These are phyloP conservation scores for Nicator chloris DNA, from an alignment of 2,113 vertebrate genomes.

Conservation along the genomic window DNA sequence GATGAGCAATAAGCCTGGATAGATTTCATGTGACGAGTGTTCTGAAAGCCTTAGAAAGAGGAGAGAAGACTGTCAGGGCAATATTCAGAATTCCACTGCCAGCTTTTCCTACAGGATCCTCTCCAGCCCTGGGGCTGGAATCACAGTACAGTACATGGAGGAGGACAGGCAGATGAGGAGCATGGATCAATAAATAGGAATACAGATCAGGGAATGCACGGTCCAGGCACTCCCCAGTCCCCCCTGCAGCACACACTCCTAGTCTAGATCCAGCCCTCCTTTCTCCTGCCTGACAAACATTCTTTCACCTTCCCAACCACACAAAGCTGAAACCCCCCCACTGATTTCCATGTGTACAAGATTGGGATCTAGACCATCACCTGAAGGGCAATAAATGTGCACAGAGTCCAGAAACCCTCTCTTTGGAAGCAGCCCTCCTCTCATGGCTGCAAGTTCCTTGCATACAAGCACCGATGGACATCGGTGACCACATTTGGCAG, in stretches of 20 bases:
- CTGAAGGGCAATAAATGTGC: neutral
- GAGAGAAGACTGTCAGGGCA: neutral
- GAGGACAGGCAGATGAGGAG: neutral
- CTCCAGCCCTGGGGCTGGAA: neutral
- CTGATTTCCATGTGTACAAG: neutral
- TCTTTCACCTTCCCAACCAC: neutral
- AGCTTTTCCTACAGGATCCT: neutral
- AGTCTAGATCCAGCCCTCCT: neutral
- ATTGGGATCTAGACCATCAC: neutral
- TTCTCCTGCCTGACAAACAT: neutral
- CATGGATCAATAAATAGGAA: neutral
- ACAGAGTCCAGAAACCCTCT: neutral
- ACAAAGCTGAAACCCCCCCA: neutral
- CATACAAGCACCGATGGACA: neutral
- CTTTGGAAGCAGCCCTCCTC: neutral
- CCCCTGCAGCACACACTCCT: neutral
- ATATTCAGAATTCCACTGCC: neutral
- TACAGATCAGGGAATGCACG: rapidly evolving
- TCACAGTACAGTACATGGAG: neutral
- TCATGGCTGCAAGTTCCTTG: neutral
- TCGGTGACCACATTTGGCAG: neutral
- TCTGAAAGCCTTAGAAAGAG: neutral
- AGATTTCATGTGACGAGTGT: neutral
- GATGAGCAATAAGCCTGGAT: neutral
- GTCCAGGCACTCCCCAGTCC: neutral